These are phyloP conservation scores for Cebidichthys violaceus DNA, from an alignment of 2,113 vertebrate genomes.

Conservation along the genomic window DNA sequence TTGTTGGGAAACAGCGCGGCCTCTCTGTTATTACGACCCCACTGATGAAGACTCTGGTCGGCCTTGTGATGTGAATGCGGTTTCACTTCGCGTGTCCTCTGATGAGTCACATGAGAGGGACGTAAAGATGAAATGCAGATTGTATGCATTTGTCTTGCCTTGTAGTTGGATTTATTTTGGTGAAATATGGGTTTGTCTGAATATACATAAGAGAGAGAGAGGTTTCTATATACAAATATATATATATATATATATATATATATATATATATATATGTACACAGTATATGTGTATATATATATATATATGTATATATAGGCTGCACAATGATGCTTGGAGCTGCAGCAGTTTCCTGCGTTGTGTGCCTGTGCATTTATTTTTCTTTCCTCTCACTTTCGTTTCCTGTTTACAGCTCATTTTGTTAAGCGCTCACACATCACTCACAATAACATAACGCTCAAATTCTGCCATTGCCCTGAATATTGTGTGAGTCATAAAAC, in stretches of 20 bases:
- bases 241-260: too few relatives aligned
- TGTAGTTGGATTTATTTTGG: slow-evolving; percentile 16
- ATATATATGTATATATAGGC: neutral
- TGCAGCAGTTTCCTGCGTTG: slow-evolving; percentile 31
- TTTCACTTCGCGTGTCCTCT: slow-evolving; percentile 40
- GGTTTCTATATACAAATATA: too few relatives aligned
- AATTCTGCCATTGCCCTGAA: neutral
- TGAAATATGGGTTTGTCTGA: neutral
- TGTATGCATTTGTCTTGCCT: slow-evolving; percentile 23
- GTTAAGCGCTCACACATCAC: neutral
- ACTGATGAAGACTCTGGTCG: slow-evolving; percentile 25
- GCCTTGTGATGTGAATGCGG: slow-evolving; percentile 51
- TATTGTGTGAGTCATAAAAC: slow-evolving; percentile 23
- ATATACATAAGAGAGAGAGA: too few relatives aligned
- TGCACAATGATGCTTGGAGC: neutral
- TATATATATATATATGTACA: too few relatives aligned
- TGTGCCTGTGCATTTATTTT: slow-evolving; percentile 23
- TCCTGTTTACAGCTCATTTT: slow-evolving; percentile 66
- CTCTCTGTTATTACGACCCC: slow-evolving; percentile 15
- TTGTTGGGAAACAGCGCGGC: neutral
- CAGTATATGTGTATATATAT: too few relatives aligned
- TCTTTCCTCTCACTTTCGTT: slow-evolving; percentile 52
- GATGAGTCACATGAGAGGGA: slow-evolving; percentile 61
- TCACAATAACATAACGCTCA: slow-evolving; percentile 24
- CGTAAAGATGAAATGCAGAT: slow-evolving; percentile 47